A percentile compares a stretch with the other conserved stretches of the same genome.
phyloP scores from a whole-genome alignment of 2,888 invertebrate species.

The Nycteola revayana region DNA sequence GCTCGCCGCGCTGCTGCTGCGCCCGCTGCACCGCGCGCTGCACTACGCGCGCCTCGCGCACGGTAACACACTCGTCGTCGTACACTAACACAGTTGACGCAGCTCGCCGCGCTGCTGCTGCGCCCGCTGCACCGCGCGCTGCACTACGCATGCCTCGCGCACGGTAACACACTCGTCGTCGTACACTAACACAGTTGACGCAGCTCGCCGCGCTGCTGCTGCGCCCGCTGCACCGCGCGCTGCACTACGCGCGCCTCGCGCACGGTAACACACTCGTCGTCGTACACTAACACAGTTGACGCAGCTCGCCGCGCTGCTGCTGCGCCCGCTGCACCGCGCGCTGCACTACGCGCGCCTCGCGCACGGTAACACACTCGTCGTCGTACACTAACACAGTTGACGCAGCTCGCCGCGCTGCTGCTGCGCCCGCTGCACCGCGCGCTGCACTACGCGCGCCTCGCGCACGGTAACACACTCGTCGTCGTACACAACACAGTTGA shows the following conservation, averaged over 20 bases:
- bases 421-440: conserved; percentile 93
- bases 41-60: conserved; percentile 82
- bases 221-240: conserved; percentile 87
- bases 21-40: background rate
- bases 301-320: conserved; percentile 90
- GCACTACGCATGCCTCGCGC: background rate
- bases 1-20: background rate
- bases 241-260: conserved; percentile 70
- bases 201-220: conserved; percentile 49
- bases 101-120: conserved; percentile 88
- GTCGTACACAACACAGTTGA: no score
- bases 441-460: conserved; percentile 75
- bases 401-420: conserved; percentile 89
- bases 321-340: conserved; percentile 92
- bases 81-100: no score
- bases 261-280: no score
- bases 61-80: no score
- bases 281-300: no score
- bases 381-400: no score
- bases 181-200: no score
- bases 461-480: no score
- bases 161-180: no score
- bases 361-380: no score
- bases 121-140: conserved; percentile 82
- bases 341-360: conserved; percentile 87